These are phyloP conservation scores for Ophion obscuratus DNA, from an alignment of 2,888 invertebrate genomes.

Conservation along the genomic window DNA sequence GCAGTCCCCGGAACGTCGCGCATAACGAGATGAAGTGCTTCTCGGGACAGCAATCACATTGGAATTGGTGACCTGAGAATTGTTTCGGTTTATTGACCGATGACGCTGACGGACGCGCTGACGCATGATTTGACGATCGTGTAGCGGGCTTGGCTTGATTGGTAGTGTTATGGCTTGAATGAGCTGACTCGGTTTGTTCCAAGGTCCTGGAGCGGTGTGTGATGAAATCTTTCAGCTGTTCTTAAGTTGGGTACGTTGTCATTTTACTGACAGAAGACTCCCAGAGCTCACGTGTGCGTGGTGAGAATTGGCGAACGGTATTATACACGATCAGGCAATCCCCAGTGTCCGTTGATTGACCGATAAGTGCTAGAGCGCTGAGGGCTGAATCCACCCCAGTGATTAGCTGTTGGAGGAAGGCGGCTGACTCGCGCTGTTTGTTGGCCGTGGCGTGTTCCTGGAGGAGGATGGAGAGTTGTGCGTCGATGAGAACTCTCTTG, in stretches of 20 bases:
- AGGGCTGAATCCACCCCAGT: conserved; percentile 7
- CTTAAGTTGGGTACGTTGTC: conserved; percentile 1
- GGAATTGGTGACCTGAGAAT: background rate
- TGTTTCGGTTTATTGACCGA: background rate
- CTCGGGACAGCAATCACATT: background rate
- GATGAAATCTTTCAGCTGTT: background rate
- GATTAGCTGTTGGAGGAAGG: background rate
- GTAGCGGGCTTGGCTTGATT: background rate
- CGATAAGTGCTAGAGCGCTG: background rate
- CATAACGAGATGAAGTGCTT: background rate
- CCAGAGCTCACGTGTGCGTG: conserved; percentile 1
- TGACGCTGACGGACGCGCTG: background rate
- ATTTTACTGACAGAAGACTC: background rate
- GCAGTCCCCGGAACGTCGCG: background rate
- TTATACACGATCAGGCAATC: conserved; percentile 6
- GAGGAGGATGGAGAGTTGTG: background rate
- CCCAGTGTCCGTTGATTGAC: background rate
- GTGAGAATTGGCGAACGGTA: conserved; percentile 1
- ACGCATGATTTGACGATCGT: background rate
- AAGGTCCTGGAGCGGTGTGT: background rate
- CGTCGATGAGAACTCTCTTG: background rate
- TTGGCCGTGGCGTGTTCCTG: background rate
- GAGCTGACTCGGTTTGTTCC: conserved; percentile 1
- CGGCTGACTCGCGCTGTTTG: background rate
- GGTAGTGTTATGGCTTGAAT: background rate